Base-by-base conservation (phyloP, 2,888 invertebrate genomes). In the Orthosia gracilis region DNA sequence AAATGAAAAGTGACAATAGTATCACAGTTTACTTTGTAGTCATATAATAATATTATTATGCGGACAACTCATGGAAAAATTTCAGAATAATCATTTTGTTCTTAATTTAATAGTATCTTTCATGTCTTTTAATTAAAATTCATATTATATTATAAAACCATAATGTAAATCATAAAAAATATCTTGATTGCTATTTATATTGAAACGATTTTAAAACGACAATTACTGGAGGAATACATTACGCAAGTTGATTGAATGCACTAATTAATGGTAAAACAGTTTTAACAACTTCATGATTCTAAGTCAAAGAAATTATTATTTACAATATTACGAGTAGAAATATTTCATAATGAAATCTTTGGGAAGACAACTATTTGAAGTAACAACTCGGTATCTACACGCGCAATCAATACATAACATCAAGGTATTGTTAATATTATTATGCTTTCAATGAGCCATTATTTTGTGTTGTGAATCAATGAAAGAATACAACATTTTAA, bases 21-120 rank as follows among this genome's bases (percentile, higher is more conserved):
- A 88, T 88, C 87, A 88, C 87, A 88, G 87, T 85, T 86, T 78
- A 77, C 87, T 88, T 88, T 87, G 88, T 87, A 86, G 74, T 73
- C 76, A 75, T 83, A 66, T 67, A 31, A 31, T 71, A 76, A 47
- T 78, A 74, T 21, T 75, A 79, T n/a, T 69, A 76, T 23, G 70
- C 77, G 81, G 76, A 81, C 70, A 84, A 80, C 70, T 81, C 83
- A 78, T 73, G 78, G 79, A 82, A 86, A 84, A 15, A 71, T 77
- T 69, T 78, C 70, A 73, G 66, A 78, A 75, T 79, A 70, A 72
- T 75, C 72, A 73, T 80, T 84, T 84, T 86, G 52, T 87, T 74
- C 81, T 81, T 85, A 85, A 70, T 82, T 80, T 76, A 83, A 76
- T 84, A 78, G 71, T 78, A 61, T 64, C 71, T 79, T 67, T 83